These are phyloP conservation scores for Goniozus legneri DNA, from an alignment of 1,140 invertebrate genomes.

Conservation along the genomic window DNA sequence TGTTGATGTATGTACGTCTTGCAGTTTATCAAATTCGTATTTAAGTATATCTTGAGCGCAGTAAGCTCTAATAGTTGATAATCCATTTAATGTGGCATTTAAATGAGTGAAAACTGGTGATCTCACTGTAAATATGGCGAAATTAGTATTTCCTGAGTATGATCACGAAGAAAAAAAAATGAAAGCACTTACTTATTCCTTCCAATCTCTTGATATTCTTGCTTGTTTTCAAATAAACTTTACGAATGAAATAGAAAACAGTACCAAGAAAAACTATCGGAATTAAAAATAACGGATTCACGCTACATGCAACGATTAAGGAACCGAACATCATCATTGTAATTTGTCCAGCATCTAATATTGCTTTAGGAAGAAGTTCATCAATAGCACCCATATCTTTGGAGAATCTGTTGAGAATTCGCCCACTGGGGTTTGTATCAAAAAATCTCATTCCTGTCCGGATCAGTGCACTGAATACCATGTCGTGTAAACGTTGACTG, in stretches of 20 bases:
- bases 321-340: slow-evolving; percentile 62
- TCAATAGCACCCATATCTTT: slow-evolving; percentile 82
- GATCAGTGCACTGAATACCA: slow-evolving; percentile 63
- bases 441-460: slow-evolving; percentile 70
- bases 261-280: slow-evolving; percentile 66
- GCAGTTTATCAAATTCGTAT: slow-evolving; percentile 70
- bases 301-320: slow-evolving; percentile 66
- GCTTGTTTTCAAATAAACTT: slow-evolving; percentile 77
- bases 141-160: slow-evolving; percentile 71
- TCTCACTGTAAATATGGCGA: slow-evolving; percentile 59
- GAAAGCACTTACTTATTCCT: slow-evolving; percentile 64
- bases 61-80: slow-evolving; percentile 86
- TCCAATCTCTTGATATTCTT: slow-evolving; percentile 83
- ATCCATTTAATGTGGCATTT: slow-evolving; percentile 81
- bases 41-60: slow-evolving; percentile 74
- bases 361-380: slow-evolving; percentile 75
- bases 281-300: slow-evolving; percentile 71
- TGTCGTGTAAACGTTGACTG: slow-evolving; percentile 66
- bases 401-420: slow-evolving; percentile 73
- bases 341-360: slow-evolving; percentile 74
- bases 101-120: slow-evolving; percentile 86
- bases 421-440: slow-evolving; percentile 70
- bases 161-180: slow-evolving; percentile 40
- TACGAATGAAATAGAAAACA: slow-evolving; percentile 70
- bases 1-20: slow-evolving; percentile 63